A percentile compares a stretch with the other conserved stretches of the same genome.
phyloP scores from a whole-genome alignment of 2,888 invertebrate species.

The Shargacucullia verbasci region DNA sequence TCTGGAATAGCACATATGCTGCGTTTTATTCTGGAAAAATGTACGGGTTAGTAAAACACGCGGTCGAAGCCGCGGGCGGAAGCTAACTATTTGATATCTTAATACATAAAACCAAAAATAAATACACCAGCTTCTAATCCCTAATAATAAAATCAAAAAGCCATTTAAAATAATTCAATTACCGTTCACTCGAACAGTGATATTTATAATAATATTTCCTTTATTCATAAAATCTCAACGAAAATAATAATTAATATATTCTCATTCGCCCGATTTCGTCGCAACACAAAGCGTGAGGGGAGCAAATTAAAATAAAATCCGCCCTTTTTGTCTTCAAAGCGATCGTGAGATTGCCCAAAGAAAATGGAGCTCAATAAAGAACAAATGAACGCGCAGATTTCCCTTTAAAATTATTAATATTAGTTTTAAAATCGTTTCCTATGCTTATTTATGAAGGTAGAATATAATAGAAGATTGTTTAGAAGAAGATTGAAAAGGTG shows the following conservation, averaged over 20 bases:
- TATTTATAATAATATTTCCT: neutral
- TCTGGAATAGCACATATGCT: no score
- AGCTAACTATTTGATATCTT: no score
- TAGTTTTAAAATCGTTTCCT: slow-evolving; percentile 4
- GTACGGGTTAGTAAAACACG: no score
- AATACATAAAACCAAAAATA: no score
- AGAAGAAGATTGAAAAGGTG: no score
- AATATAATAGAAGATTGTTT: no score
- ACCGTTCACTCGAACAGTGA: neutral
- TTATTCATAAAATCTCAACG: neutral
- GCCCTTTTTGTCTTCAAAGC: slow-evolving; percentile 62
- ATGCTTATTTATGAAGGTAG: neutral
- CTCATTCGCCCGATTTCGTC: slow-evolving; percentile 6
- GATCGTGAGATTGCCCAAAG: slow-evolving; percentile 58
- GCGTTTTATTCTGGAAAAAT: no score
- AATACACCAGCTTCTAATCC: no score
- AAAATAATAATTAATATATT: slow-evolving; percentile 11
- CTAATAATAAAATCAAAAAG: no score
- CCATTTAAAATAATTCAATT: no score
- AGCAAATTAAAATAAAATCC: slow-evolving; percentile 59
- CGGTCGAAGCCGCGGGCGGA: no score
- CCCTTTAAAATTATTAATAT: slow-evolving; percentile 15
- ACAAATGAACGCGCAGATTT: slow-evolving; percentile 45
- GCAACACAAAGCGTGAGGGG: slow-evolving; percentile 12
- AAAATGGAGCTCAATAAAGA: slow-evolving; percentile 63